phyloP scores from a whole-genome alignment of 92 coral and sea anemone species.

The Actinernus sp. region DNA sequence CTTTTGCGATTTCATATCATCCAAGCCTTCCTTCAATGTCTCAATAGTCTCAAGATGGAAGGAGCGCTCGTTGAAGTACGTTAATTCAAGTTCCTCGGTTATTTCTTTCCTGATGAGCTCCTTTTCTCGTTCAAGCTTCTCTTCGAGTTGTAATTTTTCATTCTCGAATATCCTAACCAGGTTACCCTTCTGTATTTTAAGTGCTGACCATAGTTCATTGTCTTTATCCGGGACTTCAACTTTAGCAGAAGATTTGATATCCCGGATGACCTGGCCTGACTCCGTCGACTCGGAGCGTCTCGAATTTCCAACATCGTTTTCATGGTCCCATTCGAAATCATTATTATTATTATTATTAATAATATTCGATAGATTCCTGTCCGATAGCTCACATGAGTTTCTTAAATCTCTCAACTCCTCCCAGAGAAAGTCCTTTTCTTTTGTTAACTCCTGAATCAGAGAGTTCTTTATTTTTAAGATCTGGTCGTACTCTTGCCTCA shows the following conservation, averaged over 20 bases:
- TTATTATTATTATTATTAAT: no score
- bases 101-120: constrained; percentile 42
- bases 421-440: constrained; percentile 65
- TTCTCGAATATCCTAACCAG: constrained; percentile 32
- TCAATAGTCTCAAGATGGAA: constrained; percentile 60
- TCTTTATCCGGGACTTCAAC: constrained; percentile 9
- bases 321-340: constrained; percentile 33
- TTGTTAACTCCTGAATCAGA: constrained; percentile 47
- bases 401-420: constrained; percentile 52
- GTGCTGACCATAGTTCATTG: constrained; percentile 17
- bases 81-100: constrained; percentile 55
- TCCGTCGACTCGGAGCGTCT: no score
- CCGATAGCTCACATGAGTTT: constrained; percentile 21
- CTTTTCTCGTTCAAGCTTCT: constrained; percentile 57
- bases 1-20: constrained; percentile 67
- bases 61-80: constrained; percentile 47
- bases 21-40: constrained; percentile 74
- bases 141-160: constrained; percentile 41
- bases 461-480: constrained; percentile 42
- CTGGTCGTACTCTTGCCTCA: constrained; percentile 33
- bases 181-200: constrained; percentile 53
- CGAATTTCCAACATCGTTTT: constrained; percentile 4
- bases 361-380: no score
- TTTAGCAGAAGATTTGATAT: no score
- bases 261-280: no score